Evolutionary conservation across 2,113 vertebrate species (phyloP).

Genomic region (Vombatus ursinus): DNA sequence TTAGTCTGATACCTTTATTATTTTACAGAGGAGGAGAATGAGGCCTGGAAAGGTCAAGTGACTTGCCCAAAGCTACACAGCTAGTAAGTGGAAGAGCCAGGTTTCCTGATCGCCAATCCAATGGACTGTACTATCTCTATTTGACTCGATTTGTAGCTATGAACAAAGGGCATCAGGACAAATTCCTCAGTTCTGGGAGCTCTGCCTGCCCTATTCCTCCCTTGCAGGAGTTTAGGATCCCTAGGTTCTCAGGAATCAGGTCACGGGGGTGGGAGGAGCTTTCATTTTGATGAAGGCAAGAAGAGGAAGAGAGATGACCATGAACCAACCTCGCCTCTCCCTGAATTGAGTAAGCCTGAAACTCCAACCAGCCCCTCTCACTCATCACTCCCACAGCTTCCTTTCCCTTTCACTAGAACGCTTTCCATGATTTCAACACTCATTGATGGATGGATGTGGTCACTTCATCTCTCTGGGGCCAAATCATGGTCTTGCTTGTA

Average conservation of each 20-base stretch:
- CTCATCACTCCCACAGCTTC: constrained; percentile 31
- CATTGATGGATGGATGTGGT: not conserved
- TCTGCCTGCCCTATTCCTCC: not conserved
- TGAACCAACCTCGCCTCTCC: constrained; percentile 31
- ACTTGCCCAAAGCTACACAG: constrained; percentile 17
- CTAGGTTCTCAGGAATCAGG: constrained; percentile 26
- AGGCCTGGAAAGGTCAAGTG: not conserved
- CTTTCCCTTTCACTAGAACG: constrained; percentile 58
- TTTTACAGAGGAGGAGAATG: not conserved
- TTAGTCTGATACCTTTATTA: not conserved
- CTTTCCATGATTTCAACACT: not conserved
- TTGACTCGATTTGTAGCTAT: not conserved
- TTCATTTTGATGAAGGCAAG: constrained; percentile 56
- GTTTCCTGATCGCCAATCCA: not conserved
- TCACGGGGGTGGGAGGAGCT: not conserved
- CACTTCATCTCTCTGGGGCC: not conserved
- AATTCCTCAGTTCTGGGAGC: not conserved
- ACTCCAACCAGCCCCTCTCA: not conserved
- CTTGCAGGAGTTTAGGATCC: not conserved
- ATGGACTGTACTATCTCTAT: not conserved
- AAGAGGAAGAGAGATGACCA: constrained; percentile 73
- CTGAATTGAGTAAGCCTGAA: constrained; percentile 37
- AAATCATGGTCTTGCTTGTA: not conserved
- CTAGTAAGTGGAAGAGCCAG: constrained; percentile 7
- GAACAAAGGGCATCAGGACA: not conserved